Percentiles rank a stretch among this genome's conserved stretches.
These are phyloP conservation scores for Carassius auratus DNA, from an alignment of 2,113 vertebrate genomes.

Conservation along the genomic window DNA sequence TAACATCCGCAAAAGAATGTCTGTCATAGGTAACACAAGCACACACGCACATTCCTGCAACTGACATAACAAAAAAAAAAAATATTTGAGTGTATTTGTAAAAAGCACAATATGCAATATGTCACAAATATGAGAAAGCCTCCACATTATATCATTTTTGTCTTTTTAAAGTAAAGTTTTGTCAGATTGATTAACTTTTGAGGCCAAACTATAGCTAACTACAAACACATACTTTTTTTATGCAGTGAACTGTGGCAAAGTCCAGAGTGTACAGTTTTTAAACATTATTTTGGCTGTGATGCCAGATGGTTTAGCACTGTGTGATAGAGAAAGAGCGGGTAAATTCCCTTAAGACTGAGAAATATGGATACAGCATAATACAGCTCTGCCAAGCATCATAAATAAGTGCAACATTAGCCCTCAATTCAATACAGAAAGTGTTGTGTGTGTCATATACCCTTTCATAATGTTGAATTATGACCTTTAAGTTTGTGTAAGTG, in stretches of 20 bases:
- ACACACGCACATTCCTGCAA: background rate
- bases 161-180: background rate
- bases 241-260: background rate
- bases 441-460: background rate
- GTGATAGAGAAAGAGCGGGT: background rate
- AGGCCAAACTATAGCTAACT: background rate
- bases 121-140: background rate
- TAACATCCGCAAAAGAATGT: slow-evolving; percentile 94
- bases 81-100: too few species aligned
- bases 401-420: slow-evolving; percentile 8
- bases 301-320: slow-evolving; percentile 14
- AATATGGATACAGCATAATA: slow-evolving; percentile 3
- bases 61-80: too few species aligned
- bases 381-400: slow-evolving; percentile 27
- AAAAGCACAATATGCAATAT: background rate
- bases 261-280: background rate
- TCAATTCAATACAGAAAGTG: slow-evolving; percentile 21
- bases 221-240: background rate
- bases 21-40: slow-evolving; percentile 82
- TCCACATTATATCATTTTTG: background rate
- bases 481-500: background rate
- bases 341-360: background rate
- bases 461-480: slow-evolving; percentile 22
- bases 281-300: background rate
- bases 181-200: background rate